These are phyloP conservation scores for Helostoma temminkii DNA, from an alignment of 2,797 vertebrate species.

Conservation along the genomic window DNA sequence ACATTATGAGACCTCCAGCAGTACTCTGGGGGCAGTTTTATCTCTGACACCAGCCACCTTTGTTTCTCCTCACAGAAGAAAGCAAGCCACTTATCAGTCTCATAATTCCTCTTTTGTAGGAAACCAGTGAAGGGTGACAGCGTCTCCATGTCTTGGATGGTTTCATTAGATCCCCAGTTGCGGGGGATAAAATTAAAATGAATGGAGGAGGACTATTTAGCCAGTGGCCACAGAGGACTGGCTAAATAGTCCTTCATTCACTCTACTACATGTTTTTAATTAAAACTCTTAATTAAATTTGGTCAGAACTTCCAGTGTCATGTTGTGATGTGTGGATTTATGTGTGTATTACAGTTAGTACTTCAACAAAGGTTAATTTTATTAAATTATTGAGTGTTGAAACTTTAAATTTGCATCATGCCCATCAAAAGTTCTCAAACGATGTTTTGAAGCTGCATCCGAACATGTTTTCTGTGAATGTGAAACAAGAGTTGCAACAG, in stretches of 20 bases:
- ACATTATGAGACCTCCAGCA: constrained; percentile 43
- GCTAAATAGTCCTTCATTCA: constrained; percentile 44
- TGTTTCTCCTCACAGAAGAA: constrained; percentile 60
- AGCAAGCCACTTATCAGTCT: constrained; percentile 57
- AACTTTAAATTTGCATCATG: not conserved
- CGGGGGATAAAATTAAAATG: constrained; percentile 17
- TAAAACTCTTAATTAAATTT: constrained; percentile 66
- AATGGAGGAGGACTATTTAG: constrained; percentile 51
- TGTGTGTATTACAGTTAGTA: constrained; percentile 11
- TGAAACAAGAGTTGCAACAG: too few species aligned
- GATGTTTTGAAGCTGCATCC: constrained; percentile 15
- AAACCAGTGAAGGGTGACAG: constrained; percentile 57
- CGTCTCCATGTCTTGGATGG: constrained; percentile 52
- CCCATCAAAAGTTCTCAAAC: not conserved
- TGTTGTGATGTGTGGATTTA: constrained; percentile 21
- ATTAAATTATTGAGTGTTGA: constrained; percentile 29
- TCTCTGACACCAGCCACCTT: constrained; percentile 67
- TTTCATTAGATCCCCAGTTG: constrained; percentile 61
- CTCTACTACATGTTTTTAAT: constrained; percentile 65
- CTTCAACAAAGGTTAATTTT: not conserved
- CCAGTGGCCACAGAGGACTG: constrained; percentile 43
- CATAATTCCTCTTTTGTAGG: constrained; percentile 62
- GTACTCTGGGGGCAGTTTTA: constrained; percentile 54
- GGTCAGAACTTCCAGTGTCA: constrained; percentile 20
- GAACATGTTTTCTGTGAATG: too few species aligned